A percentile compares a stretch with the other conserved stretches of the same genome.
These are phyloP conservation scores for Drosophila subquinaria DNA, from an alignment of 2,888 invertebrate genomes.

Conservation along the genomic window DNA sequence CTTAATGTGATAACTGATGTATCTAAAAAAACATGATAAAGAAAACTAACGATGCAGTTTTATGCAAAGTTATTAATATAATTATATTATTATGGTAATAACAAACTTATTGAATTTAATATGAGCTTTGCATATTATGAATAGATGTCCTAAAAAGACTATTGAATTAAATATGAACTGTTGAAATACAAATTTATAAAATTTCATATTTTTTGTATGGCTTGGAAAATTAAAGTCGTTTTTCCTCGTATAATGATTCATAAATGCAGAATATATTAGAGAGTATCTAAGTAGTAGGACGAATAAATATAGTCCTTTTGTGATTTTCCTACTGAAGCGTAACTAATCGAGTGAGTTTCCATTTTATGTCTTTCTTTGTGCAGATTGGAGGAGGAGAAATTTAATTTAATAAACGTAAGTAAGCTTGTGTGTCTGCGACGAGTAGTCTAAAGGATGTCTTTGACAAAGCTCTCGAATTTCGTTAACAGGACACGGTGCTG, in stretches of 20 bases:
- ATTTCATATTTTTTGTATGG: no score
- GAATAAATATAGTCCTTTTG: no score
- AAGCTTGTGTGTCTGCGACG: not conserved
- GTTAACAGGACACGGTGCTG: conserved; percentile 91
- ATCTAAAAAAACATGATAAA: conserved; percentile 3
- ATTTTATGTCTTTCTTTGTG: conserved; percentile 72
- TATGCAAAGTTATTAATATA: conserved; percentile 14
- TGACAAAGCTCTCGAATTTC: conserved; percentile 30
- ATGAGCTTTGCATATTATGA: not conserved
- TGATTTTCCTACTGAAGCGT: not conserved
- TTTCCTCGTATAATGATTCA: no score
- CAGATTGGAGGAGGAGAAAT: conserved; percentile 93
- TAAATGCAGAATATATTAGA: not conserved
- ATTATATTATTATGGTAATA: not conserved
- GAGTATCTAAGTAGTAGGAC: not conserved
- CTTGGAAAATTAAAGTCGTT: no score
- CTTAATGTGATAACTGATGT: not conserved
- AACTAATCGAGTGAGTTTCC: conserved; percentile 17
- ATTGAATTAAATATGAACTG: not conserved
- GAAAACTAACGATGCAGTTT: conserved; percentile 11
- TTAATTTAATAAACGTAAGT: conserved; percentile 96
- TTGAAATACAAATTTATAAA: no score
- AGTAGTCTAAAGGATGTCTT: not conserved
- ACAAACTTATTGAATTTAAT: conserved; percentile 2
- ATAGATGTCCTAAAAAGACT: not conserved